These are phyloP conservation scores for Semotilus atromaculatus DNA, from an alignment of 2,797 vertebrate species.

Conservation along the genomic window DNA sequence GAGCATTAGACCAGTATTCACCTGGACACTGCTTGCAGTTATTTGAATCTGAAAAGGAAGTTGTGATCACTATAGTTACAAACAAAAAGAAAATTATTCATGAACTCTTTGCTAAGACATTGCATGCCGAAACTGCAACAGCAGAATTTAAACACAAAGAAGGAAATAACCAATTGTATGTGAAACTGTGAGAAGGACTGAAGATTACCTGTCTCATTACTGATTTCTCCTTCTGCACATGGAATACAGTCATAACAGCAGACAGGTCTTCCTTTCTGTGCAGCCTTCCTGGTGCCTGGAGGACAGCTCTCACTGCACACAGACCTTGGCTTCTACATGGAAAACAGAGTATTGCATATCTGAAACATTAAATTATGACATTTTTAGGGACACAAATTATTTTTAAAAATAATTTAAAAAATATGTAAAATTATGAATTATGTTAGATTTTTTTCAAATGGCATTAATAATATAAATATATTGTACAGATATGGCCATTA, in stretches of 20 bases:
- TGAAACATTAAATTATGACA: background rate
- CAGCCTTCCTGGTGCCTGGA: conserved; percentile 74
- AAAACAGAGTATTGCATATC: background rate
- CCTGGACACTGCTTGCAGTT: conserved; percentile 75
- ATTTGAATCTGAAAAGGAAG: conserved; percentile 77
- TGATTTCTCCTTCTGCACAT: conserved; percentile 77
- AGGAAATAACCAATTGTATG: conserved; percentile 26
- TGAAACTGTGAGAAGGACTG: background rate
- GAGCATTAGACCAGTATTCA: conserved; percentile 76
- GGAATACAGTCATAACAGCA: conserved; percentile 75
- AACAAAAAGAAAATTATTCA: background rate
- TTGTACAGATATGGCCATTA: too few relatives aligned
- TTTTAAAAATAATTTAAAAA: too few relatives aligned
- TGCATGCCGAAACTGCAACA: background rate
- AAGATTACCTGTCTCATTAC: conserved; percentile 74
- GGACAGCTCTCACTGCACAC: conserved; percentile 76
- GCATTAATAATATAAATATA: too few relatives aligned
- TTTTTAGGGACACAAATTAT: too few relatives aligned
- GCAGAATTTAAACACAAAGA: too few relatives aligned
- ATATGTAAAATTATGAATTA: too few relatives aligned
- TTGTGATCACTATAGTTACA: conserved; percentile 28
- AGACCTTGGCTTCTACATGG: conserved; percentile 70
- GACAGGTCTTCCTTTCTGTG: conserved; percentile 72
- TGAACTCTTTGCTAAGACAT: background rate
- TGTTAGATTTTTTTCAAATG: too few relatives aligned